Percentiles rank a stretch among this genome's conserved stretches.
These are phyloP conservation scores for Calidris pygmaea DNA, from an alignment of 2,113 vertebrate genomes.

Conservation along the genomic window DNA sequence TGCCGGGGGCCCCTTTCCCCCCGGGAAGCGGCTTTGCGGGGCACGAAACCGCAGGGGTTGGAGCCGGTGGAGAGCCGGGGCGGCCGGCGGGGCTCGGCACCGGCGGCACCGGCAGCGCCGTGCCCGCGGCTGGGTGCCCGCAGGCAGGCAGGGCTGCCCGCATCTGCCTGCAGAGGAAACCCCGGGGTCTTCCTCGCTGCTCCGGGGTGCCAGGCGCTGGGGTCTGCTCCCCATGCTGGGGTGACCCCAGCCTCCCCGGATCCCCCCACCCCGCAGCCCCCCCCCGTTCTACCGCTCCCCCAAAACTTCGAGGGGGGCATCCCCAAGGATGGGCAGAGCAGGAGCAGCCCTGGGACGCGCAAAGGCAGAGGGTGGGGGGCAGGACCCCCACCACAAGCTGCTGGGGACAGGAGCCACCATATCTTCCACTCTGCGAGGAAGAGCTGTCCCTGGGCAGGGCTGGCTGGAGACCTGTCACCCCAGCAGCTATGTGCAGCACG, in stretches of 20 bases:
- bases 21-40: neutral
- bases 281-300: neutral
- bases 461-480: neutral
- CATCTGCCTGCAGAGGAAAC: neutral
- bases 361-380: neutral
- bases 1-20: constrained; percentile 10
- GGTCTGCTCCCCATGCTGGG: neutral
- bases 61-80: neutral
- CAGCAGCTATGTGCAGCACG: neutral
- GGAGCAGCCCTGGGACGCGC: neutral
- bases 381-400: neutral
- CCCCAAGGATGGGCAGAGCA: neutral
- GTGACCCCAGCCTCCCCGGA: neutral
- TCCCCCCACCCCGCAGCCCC: too few relatives aligned
- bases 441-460: neutral
- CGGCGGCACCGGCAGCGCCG: neutral
- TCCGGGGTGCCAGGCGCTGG: fast-evolving
- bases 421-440: neutral
- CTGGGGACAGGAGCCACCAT: neutral
- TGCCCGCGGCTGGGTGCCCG: neutral
- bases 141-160: neutral
- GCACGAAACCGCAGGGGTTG: neutral
- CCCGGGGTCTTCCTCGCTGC: too few relatives aligned
- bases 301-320: neutral
- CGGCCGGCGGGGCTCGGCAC: neutral